A percentile compares a stretch with the other conserved stretches of the same genome.
Evolutionary conservation across 2,888 invertebrate species (phyloP).

Genomic region (Slavum lentiscoides): DNA sequence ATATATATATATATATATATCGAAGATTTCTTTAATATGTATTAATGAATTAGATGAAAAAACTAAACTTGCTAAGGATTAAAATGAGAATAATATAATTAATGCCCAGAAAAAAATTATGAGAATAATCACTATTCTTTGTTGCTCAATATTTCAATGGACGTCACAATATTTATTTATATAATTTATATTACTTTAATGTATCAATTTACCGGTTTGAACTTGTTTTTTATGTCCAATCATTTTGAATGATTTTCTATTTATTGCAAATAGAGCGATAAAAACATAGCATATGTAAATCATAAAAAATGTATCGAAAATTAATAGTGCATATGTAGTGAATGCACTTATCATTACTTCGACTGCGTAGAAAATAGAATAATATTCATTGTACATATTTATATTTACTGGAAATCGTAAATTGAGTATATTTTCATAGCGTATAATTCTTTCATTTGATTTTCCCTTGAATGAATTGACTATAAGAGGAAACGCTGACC

Average conservation of each 20-base stretch:
- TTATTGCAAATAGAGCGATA: not conserved
- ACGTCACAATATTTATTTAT: no score
- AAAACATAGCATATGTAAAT: not conserved
- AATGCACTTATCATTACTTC: not conserved
- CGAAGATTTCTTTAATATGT: no score
- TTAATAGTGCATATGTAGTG: not conserved
- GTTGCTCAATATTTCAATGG: no score
- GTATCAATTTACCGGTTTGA: not conserved
- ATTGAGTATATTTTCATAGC: not conserved
- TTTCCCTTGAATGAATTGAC: not conserved
- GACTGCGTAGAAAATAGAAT: not conserved
- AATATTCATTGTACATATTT: no score
- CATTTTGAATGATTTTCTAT: not conserved
- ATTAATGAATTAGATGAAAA: no score
- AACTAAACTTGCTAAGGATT: no score
- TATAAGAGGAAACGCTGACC: not conserved
- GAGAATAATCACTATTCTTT: no score
- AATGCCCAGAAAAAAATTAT: no score
- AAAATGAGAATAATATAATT: no score
- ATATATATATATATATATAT: no score
- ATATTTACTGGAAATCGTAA: not conserved
- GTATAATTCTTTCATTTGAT: not conserved
- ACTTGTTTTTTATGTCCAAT: not conserved
- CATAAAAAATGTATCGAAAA: not conserved
- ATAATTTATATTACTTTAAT: no score